Evolutionary conservation across 2,113 vertebrate species (phyloP).

Genomic region (Plestiodon gilberti): DNA sequence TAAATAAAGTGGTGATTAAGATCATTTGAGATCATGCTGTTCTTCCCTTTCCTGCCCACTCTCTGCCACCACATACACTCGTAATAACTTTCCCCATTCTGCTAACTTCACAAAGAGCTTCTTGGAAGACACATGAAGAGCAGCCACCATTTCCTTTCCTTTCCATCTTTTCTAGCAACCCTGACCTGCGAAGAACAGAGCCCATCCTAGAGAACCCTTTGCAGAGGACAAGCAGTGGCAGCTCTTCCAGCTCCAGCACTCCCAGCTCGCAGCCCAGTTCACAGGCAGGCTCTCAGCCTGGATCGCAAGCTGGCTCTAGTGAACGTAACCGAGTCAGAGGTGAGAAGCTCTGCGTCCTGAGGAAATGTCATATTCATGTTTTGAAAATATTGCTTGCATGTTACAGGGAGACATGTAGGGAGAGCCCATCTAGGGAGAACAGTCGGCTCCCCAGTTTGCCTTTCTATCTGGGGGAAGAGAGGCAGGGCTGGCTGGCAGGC

Average conservation of each 20-base stretch:
- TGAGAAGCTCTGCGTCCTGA: slow-evolving; percentile 61
- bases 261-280: slow-evolving; percentile 91
- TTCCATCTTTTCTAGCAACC: slow-evolving; percentile 81
- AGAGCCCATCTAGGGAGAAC: background rate
- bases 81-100: background rate
- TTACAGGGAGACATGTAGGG: too few relatives aligned
- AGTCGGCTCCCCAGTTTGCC: background rate
- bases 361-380: slow-evolving; percentile 15
- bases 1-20: background rate
- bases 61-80: background rate
- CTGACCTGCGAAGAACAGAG: slow-evolving; percentile 91
- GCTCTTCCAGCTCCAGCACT: slow-evolving; percentile 96
- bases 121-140: background rate
- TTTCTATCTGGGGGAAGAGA: background rate
- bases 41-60: background rate
- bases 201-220: slow-evolving; percentile 86
- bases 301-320: slow-evolving; percentile 87
- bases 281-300: slow-evolving; percentile 88
- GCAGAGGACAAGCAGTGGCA: slow-evolving; percentile 95
- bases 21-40: background rate
- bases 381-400: slow-evolving; percentile 42
- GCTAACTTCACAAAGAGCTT: background rate
- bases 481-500: background rate
- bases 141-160: background rate
- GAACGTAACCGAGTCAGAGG: slow-evolving; percentile 91